Conservation (phyloP, 2,888 invertebrate genomes). For the Cheiracanthium punctorium region DNA sequence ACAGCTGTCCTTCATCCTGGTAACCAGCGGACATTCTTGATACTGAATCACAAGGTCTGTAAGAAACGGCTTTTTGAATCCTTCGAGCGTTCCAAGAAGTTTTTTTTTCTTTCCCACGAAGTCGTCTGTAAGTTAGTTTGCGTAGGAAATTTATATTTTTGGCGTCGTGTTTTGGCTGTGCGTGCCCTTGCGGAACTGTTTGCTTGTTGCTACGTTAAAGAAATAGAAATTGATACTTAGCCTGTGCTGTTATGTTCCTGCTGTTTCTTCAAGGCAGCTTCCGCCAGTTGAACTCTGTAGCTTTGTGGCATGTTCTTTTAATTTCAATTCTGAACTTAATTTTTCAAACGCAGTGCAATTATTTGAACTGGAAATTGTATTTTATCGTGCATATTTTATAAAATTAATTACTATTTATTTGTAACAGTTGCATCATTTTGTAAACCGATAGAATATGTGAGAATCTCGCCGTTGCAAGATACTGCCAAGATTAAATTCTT, state of each 20-base stretch:
- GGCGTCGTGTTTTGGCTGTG: background rate
- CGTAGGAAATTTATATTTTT: background rate
- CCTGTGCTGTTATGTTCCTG: background rate
- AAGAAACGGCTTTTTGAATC: background rate
- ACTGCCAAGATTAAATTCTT: too few relatives aligned
- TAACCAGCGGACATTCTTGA: background rate
- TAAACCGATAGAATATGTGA: too few relatives aligned
- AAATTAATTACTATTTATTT: too few relatives aligned
- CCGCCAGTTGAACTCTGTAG: background rate
- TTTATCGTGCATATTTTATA: too few relatives aligned
- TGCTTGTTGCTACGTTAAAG: background rate
- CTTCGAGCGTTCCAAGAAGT: too few relatives aligned
- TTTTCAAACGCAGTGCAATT: too few relatives aligned
- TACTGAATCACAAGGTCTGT: background rate
- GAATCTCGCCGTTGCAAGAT: too few relatives aligned
- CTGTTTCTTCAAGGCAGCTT: background rate
- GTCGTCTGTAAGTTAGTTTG: background rate
- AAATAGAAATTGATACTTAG: background rate
- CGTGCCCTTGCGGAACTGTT: background rate
- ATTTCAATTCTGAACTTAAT: too few relatives aligned
- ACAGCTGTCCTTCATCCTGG: background rate
- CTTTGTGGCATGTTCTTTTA: too few relatives aligned
- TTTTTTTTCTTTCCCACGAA: background rate
- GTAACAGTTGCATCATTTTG: too few relatives aligned
- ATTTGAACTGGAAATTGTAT: too few relatives aligned